phyloP scores from a whole-genome alignment of 2,888 invertebrate genomes.

The Achlya flavicornis region DNA sequence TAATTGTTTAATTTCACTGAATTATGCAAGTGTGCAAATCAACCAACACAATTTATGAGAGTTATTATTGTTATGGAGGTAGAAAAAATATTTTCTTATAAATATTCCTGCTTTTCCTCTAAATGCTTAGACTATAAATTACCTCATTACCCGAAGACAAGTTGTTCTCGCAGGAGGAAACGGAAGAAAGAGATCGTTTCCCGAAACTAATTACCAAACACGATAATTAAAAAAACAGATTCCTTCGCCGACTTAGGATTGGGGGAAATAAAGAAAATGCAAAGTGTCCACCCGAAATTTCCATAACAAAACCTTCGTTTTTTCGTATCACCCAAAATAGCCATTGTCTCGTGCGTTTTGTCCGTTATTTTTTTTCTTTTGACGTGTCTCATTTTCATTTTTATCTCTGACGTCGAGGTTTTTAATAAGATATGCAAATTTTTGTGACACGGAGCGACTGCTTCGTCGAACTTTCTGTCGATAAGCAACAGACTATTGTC shows the following conservation, averaged over 20 bases:
- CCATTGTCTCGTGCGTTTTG: slow-evolving; percentile 77
- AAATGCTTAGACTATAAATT: slow-evolving; percentile 70
- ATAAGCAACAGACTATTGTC: slow-evolving; percentile 46
- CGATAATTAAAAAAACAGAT: slow-evolving; percentile 84
- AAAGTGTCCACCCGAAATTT: slow-evolving; percentile 81
- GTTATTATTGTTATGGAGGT: background rate
- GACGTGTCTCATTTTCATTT: slow-evolving; percentile 81
- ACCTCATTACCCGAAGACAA: slow-evolving; percentile 77
- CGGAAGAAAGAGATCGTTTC: slow-evolving; percentile 75
- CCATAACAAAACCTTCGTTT: slow-evolving; percentile 78
- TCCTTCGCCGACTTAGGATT: slow-evolving; percentile 63
- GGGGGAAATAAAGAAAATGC: slow-evolving; percentile 80
- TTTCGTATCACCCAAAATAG: slow-evolving; percentile 79
- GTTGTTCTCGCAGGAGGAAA: slow-evolving; percentile 69
- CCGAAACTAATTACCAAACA: slow-evolving; percentile 83
- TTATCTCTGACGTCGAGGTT: slow-evolving; percentile 75
- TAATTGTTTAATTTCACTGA: background rate
- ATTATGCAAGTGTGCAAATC: background rate
- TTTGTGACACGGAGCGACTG: slow-evolving; percentile 53
- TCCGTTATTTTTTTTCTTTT: slow-evolving; percentile 72
- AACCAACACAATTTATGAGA: background rate
- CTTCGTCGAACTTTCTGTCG: slow-evolving; percentile 57
- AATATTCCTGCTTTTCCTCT: slow-evolving; percentile 17
- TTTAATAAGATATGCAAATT: slow-evolving; percentile 83
- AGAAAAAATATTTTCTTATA: background rate